Evolutionary conservation across 2,797 vertebrate species (phyloP), one percentile per base, ranked within the genome.

Genomic region (Crypturellus tataupa): DNA sequence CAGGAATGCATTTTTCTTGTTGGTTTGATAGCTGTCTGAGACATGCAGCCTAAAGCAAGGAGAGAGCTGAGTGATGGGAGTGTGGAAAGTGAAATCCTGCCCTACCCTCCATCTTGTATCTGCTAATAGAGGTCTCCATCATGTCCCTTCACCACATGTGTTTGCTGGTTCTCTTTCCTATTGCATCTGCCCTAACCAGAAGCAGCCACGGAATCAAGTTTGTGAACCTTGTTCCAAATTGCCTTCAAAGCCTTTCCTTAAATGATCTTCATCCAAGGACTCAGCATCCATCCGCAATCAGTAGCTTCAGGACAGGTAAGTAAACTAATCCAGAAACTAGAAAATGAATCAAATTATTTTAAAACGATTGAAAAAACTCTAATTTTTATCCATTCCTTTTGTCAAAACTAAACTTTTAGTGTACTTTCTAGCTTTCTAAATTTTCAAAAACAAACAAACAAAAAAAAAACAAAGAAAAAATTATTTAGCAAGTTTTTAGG

Each of bases 381-480:
- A 47, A 75, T 31, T 42, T 65, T 87, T 46, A n/a, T 35, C 25
- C 3, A 24, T 56, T 70, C 37, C 21, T 65, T 83, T 79, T 69
- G 4, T 15, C 2, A 1, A 42, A 81, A 69, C 1, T 8, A 67
- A 73, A 59, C 0, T 1, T 79, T 68, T 62, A 3, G 55, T 89
- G 67, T n/a, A 42, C 21, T 67, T 37, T 93, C 47, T 25, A 8
- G 0, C 12, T 81, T 60, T 67, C 71, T 78, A 29, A 35, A 77
- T 47, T 49, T 60, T 72, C 65, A 46, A 84, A 29, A 24, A 62
- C 42, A 44, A 44, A 44, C 42, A 18, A 44, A 42, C 40, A 42
- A 16, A 42, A 18, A 44, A 69, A 84, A n/a, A 49, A 55, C 39
- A 62, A 76, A 88, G 24, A 51, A 68, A 33, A 82, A 93, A 91